These are phyloP conservation scores for Enteromius radiatus DNA, from an alignment of 2,797 vertebrate genomes.

Conservation along the genomic window DNA sequence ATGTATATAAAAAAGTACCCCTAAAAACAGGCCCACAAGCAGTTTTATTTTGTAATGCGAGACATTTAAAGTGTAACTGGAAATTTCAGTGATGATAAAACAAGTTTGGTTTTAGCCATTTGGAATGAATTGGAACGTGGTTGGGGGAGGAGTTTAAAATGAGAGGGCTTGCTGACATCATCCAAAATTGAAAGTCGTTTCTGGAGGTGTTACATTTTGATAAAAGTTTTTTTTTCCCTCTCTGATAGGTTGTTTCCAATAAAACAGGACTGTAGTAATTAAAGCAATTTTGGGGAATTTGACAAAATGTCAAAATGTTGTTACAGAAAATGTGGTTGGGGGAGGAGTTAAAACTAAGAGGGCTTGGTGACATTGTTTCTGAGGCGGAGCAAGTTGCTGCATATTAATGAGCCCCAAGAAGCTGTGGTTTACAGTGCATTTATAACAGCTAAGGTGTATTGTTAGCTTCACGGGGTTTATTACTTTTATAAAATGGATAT, in stretches of 20 bases:
- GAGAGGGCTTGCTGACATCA: not conserved
- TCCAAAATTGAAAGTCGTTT: not conserved
- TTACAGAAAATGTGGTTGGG: not conserved
- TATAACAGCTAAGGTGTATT: too few relatives aligned
- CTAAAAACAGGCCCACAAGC: not conserved
- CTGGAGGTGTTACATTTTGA: not conserved
- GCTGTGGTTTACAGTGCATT: too few relatives aligned
- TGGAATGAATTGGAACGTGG: not conserved
- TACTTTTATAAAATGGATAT: too few relatives aligned
- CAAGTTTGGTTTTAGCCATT: not conserved
- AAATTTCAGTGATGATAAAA: not conserved
- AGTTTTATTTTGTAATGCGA: slow-evolving; percentile 1
- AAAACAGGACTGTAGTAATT: not conserved
- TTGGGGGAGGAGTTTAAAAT: not conserved
- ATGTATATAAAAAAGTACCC: not conserved
- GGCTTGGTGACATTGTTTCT: not conserved
- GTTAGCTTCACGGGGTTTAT: too few relatives aligned
- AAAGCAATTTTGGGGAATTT: not conserved
- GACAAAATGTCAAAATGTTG: too few relatives aligned
- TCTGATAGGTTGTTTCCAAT: not conserved
- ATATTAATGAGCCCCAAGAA: not conserved
- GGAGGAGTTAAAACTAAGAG: not conserved
- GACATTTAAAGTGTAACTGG: slow-evolving; percentile 5
- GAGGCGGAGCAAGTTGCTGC: not conserved
- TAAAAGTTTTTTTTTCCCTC: not conserved